Evolutionary conservation across 2,797 vertebrate species (phyloP).

Genomic region (Rhadinocentrus ornatus): DNA sequence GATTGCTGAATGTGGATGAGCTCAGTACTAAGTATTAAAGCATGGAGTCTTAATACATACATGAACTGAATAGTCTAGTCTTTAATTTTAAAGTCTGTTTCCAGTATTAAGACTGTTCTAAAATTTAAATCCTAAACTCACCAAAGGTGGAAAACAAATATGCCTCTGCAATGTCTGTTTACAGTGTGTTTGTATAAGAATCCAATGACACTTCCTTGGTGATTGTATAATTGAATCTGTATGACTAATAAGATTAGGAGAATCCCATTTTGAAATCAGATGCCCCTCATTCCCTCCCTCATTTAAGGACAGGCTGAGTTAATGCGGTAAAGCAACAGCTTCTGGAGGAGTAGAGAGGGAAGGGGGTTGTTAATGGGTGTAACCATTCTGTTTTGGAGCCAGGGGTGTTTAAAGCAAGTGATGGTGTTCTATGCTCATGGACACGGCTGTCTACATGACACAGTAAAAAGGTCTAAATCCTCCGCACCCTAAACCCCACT

Average conservation of each 20-base stretch:
- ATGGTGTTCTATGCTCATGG: conserved; percentile 68
- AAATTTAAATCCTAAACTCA: conserved; percentile 21
- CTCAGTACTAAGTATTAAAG: too few species aligned
- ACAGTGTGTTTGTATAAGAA: conserved; percentile 24
- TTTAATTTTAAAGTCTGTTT: not conserved
- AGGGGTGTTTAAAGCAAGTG: conserved; percentile 80
- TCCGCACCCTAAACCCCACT: conserved; percentile 73
- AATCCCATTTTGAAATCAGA: conserved; percentile 74
- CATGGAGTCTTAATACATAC: too few species aligned
- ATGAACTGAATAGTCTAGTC: not conserved
- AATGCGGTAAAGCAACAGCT: conserved; percentile 83
- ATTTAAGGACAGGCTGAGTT: conserved; percentile 74
- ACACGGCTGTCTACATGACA: conserved; percentile 81
- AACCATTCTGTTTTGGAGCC: conserved; percentile 85
- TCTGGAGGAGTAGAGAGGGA: conserved; percentile 11
- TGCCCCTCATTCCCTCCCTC: conserved; percentile 40
- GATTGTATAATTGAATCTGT: conserved; percentile 67
- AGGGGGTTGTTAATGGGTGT: conserved; percentile 77
- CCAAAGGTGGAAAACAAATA: not conserved
- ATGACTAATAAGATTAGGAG: conserved; percentile 74
- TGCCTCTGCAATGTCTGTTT: not conserved
- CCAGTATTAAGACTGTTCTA: not conserved
- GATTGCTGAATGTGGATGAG: too few species aligned
- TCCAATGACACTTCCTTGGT: conserved; percentile 39
- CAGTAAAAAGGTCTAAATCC: conserved; percentile 72